Percentiles rank a stretch among this genome's conserved stretches.
Conservation (phyloP, 2,113 vertebrate genomes). For the Nycticebus coucang region DNA sequence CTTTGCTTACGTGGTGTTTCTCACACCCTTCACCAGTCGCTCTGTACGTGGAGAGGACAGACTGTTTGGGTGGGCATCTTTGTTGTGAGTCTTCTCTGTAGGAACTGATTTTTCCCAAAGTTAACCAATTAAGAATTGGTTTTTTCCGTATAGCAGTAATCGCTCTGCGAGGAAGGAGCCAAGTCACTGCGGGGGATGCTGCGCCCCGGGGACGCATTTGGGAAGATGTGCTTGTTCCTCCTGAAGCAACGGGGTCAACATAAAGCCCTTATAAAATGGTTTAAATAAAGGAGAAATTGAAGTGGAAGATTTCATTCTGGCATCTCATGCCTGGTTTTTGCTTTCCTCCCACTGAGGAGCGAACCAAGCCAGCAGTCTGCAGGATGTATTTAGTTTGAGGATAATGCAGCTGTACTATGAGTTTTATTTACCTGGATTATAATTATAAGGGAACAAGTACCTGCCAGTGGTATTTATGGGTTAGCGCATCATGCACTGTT, state of each 20-base stretch:
- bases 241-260: slow-evolving; percentile 52
- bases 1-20: background rate
- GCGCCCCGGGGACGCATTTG: slow-evolving; percentile 25
- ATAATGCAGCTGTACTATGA: slow-evolving; percentile 29
- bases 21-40: background rate
- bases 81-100: slow-evolving; percentile 27
- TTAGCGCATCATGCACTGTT: background rate
- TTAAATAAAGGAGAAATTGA: slow-evolving; percentile 54
- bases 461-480: background rate
- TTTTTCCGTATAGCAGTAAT: slow-evolving; percentile 36
- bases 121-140: slow-evolving; percentile 43
- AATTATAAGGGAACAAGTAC: slow-evolving; percentile 25
- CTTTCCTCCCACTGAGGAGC: slow-evolving; percentile 41
- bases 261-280: slow-evolving; percentile 65
- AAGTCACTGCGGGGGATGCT: slow-evolving; percentile 34
- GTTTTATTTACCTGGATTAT: slow-evolving; percentile 55
- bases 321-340: slow-evolving; percentile 46
- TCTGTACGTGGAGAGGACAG: background rate
- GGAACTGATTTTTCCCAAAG: slow-evolving; percentile 6
- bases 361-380: slow-evolving; percentile 36
- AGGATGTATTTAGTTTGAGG: slow-evolving; percentile 53
- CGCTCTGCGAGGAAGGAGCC: slow-evolving; percentile 9
- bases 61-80: slow-evolving; percentile 47
- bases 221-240: slow-evolving; percentile 61
- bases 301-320: slow-evolving; percentile 52